A percentile compares a stretch with the other conserved stretches of the same genome.
These are phyloP conservation scores for Dicrostonyx torquatus DNA, from an alignment of 2,797 vertebrate genomes.

Conservation along the genomic window DNA sequence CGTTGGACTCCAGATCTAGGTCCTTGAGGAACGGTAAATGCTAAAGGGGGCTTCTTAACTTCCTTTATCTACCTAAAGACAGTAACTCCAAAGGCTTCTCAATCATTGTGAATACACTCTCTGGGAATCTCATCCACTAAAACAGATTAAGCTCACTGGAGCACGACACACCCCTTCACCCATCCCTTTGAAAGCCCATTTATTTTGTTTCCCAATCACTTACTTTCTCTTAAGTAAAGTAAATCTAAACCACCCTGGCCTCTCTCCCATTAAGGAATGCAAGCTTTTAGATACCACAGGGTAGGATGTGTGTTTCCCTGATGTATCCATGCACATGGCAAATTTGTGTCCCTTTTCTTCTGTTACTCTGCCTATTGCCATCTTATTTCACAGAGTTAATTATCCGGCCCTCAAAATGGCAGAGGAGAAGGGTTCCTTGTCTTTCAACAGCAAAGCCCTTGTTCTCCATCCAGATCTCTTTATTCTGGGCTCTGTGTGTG, in stretches of 20 bases:
- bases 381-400: neutral
- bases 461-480: neutral
- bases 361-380: neutral
- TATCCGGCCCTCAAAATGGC: neutral
- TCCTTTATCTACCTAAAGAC: neutral
- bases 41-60: neutral
- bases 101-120: neutral
- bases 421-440: neutral
- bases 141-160: neutral
- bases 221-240: neutral
- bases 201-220: neutral
- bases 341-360: neutral
- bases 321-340: neutral
- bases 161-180: neutral
- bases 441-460: neutral
- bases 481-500: neutral
- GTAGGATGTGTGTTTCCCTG: no score
- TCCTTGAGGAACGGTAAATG: neutral
- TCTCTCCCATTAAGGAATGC: neutral
- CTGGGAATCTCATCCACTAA: neutral
- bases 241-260: neutral
- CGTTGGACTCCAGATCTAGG: neutral
- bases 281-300: neutral
- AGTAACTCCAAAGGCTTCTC: neutral
- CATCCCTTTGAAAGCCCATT: neutral